Evolutionary conservation across 2,888 invertebrate genomes (phyloP).

Genomic region (Ypsolopha scabrella): DNA sequence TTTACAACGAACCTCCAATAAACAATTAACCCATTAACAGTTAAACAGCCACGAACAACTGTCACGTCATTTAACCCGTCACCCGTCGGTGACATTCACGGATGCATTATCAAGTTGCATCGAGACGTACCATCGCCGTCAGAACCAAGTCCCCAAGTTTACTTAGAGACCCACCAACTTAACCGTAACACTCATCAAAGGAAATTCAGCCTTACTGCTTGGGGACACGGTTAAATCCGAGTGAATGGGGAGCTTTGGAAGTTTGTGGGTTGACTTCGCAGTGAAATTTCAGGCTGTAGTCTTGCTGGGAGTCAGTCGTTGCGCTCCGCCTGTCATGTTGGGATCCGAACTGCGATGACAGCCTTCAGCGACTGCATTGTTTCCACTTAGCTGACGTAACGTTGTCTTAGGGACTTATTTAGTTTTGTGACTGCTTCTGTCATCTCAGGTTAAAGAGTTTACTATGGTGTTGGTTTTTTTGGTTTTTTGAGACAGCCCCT

Average conservation of each 20-base stretch:
- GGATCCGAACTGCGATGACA: conserved; percentile 48
- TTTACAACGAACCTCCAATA: no score
- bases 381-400: conserved; percentile 21
- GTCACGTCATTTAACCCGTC: no score
- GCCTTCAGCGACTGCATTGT: conserved; percentile 46
- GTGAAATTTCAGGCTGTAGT: conserved; percentile 3
- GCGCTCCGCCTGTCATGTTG: conserved; percentile 34
- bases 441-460: no score
- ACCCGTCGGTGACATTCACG: conserved; percentile 19
- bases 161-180: conserved; percentile 18
- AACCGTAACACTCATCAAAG: neutral
- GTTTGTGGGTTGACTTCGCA: neutral
- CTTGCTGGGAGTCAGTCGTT: conserved; percentile 3
- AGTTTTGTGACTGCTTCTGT: conserved; percentile 1
- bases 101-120: conserved; percentile 55
- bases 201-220: neutral
- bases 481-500: no score
- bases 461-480: no score
- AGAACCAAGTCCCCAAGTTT: conserved; percentile 62
- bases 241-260: neutral
- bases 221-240: neutral
- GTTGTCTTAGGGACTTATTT: conserved; percentile 10
- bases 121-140: conserved; percentile 58
- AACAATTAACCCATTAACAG: no score
- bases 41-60: no score